phyloP scores from a whole-genome alignment of 2,888 invertebrate species.

The Acutogordius australiensis region DNA sequence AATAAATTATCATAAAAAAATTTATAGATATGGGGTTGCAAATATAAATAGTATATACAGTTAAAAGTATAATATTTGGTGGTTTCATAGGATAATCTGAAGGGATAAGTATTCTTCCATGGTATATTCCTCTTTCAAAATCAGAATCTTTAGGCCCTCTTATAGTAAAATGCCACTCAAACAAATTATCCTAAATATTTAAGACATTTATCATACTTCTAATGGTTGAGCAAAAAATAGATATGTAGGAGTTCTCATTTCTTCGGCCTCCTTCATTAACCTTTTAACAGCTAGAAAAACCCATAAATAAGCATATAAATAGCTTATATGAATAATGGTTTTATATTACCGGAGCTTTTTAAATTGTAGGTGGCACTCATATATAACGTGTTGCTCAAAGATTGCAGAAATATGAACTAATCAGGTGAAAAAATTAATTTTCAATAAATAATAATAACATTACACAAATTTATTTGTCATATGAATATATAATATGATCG shows the following conservation, averaged over 20 bases:
- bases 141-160: conserved; percentile 58
- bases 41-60: conserved; percentile 30
- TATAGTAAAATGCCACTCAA: conserved; percentile 90
- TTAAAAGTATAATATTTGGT: conserved; percentile 63
- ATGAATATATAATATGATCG: too few species aligned
- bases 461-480: too few species aligned
- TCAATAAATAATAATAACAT: too few species aligned
- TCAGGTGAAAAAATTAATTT: too few species aligned
- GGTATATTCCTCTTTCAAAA: conserved; percentile 63
- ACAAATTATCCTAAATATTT: conserved; percentile 42
- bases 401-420: too few species aligned
- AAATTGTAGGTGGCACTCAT: too few species aligned
- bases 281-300: conserved; percentile 52
- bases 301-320: too few species aligned
- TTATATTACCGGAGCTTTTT: too few species aligned
- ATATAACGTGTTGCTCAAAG: too few species aligned
- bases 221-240: conserved; percentile 61
- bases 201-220: conserved; percentile 28
- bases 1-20: conserved; percentile 13
- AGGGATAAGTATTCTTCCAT: conserved; percentile 61
- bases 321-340: too few species aligned
- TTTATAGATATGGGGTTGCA: background rate
- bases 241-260: conserved; percentile 53
- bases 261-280: conserved; percentile 59
- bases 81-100: conserved; percentile 90